These are phyloP conservation scores for Temnothorax unifasciatus DNA, from an alignment of 2,888 invertebrate species.

Conservation along the genomic window DNA sequence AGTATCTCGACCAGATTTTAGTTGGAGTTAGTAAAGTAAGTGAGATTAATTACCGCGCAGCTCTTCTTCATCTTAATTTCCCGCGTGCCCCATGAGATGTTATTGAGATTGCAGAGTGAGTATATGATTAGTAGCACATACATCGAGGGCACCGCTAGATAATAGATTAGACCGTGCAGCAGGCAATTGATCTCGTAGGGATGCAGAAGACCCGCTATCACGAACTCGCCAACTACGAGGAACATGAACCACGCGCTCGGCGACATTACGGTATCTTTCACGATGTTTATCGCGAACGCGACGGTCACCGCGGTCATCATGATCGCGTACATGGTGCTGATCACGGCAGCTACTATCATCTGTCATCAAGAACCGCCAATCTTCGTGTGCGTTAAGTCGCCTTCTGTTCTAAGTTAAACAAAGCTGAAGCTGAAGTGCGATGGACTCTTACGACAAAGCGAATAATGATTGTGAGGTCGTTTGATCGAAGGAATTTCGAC, in stretches of 20 bases:
- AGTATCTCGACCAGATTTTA: not conserved
- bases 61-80: conserved; percentile 86
- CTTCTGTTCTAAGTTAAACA: not conserved
- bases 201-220: conserved; percentile 86
- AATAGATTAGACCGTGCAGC: conserved; percentile 87
- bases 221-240: conserved; percentile 84
- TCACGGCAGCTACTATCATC: conserved; percentile 85
- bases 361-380: conserved; percentile 64
- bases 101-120: conserved; percentile 88
- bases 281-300: conserved; percentile 85
- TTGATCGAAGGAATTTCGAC: not conserved
- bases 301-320: conserved; percentile 87
- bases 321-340: conserved; percentile 87
- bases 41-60: conserved; percentile 77
- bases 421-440: conserved; percentile 9
- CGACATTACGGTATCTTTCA: conserved; percentile 85
- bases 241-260: conserved; percentile 87
- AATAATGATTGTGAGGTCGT: not conserved
- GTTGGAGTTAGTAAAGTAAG: conserved; percentile 21
- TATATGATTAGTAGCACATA: conserved; percentile 89
- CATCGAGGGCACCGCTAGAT: conserved; percentile 89
- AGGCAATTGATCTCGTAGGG: conserved; percentile 86
- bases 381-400: conserved; percentile 17
- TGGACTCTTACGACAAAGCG: not conserved
- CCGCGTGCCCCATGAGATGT: conserved; percentile 89